phyloP scores from a whole-genome alignment of 2,797 vertebrate species.

The Potorous gilbertii region DNA sequence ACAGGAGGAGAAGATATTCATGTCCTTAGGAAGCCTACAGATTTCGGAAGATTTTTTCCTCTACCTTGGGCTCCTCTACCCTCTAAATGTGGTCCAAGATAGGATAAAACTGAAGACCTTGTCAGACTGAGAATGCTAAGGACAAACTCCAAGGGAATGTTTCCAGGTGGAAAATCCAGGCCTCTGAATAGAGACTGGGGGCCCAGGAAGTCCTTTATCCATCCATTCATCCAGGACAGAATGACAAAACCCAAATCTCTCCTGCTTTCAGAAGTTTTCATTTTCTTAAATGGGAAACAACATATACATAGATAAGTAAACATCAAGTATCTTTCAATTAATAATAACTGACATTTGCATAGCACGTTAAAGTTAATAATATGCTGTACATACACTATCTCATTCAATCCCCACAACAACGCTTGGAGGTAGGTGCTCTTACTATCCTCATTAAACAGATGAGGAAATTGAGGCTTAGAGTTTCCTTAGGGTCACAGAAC shows the following conservation, averaged over 20 bases:
- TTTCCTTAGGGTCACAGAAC: not conserved
- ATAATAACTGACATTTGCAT: not conserved
- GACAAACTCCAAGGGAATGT: not conserved
- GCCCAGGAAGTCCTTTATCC: not conserved
- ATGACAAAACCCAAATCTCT: not conserved
- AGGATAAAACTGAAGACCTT: not conserved
- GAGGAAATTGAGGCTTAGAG: not conserved
- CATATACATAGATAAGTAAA: not conserved
- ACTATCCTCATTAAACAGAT: not conserved
- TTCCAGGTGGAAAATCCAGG: conserved; percentile 5
- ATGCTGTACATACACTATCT: not conserved
- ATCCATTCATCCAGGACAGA: not conserved
- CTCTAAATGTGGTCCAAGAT: conserved; percentile 40
- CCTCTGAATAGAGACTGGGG: conserved; percentile 8
- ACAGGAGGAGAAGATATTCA: conserved; percentile 44
- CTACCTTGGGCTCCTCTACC: not conserved
- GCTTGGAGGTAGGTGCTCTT: too few relatives aligned
- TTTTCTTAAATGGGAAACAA: not conserved
- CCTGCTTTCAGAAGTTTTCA: not conserved
- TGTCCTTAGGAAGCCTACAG: not conserved
- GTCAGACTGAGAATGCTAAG: not conserved
- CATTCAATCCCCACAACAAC: not conserved
- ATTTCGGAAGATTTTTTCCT: conserved; percentile 6
- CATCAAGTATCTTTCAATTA: not conserved
- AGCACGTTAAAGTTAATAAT: not conserved